Conservation (phyloP, 1,140 invertebrate genomes). For the Ceratitis capitata region DNA sequence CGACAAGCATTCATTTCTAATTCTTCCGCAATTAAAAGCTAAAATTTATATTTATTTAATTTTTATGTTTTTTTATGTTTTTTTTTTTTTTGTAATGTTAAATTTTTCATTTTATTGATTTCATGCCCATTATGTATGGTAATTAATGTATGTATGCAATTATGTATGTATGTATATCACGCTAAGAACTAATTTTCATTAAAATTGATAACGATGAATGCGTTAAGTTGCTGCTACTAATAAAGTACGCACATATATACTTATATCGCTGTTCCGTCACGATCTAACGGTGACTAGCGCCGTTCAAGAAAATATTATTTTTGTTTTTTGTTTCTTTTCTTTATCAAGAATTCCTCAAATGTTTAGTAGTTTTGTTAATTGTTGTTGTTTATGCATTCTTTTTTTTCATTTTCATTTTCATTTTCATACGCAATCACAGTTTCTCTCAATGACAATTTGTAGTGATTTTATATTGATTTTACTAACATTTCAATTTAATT, state of each 20-base stretch:
- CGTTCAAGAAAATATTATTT: neutral
- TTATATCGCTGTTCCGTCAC: neutral
- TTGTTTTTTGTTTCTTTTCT: too few relatives aligned
- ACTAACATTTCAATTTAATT: neutral
- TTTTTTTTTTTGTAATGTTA: conserved; percentile 26
- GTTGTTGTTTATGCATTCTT: neutral
- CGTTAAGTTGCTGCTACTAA: neutral
- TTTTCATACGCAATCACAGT: neutral
- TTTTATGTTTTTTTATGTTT: neutral
- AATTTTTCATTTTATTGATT: conserved; percentile 31
- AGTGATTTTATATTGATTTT: neutral
- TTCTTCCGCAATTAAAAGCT: too few relatives aligned
- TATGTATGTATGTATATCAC: conserved; percentile 32
- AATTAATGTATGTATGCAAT: conserved; percentile 30
- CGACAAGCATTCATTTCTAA: too few relatives aligned
- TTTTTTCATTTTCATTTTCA: neutral
- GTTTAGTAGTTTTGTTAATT: neutral
- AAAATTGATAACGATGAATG: conserved; percentile 32
- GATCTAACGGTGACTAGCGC: neutral
- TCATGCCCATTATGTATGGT: conserved; percentile 32
- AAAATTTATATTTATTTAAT: too few relatives aligned
- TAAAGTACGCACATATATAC: neutral
- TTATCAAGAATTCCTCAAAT: neutral
- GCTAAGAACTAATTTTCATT: conserved; percentile 30
- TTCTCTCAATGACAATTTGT: neutral